Evolutionary conservation across 1,140 invertebrate genomes (phyloP), one percentile per base, ranked within the genome.

Genomic region (Ditylenchus dipsaci): DNA sequence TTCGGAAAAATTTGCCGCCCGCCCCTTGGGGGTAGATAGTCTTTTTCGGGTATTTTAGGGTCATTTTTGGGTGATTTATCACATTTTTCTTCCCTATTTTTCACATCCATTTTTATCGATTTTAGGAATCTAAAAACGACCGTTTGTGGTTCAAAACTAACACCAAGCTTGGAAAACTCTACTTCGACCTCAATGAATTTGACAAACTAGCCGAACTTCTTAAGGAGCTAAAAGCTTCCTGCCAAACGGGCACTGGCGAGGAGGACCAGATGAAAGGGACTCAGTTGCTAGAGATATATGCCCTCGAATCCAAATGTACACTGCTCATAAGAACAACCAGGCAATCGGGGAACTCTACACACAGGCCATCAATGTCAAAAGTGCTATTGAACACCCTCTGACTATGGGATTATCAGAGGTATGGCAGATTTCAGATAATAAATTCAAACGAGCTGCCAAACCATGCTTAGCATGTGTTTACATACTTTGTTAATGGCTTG

Each of bases 261-360:
- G 95, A 97, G 87, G 95, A 98, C 84, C 85, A 97, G 58, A 97
- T 97, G 84, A 98, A 98, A 85, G 79, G 82, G 53, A 99, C 95
- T 1, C 95, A 99, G 81, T 85, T 98, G 9, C 77, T 98, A 53
- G 95, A 98, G 86, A 97, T 99, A 63, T 98, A 98, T 86, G 95
- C 95, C 0, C 84, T 99, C 74, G 95, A 98, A 98, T 99, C 80
- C 95, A 99, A 87, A 98, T 98, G 95, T 97, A 98, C 83, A 98
- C 95, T 0, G 93, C 92, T 65, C 95, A 97, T 86, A 98, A 98
- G 83, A 98, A 99, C 84, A 98, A 98, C 83, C 98, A 98, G 83
- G 97, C 97, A 84, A 84, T 98, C 8, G 97, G 98, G 82, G 85
- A 91, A 3, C 86, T 99, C 0, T 99, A 99, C 84, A 95, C 98